phyloP scores from a whole-genome alignment of 2,797 vertebrate genomes.

The Mormyrus hasselquistii region DNA sequence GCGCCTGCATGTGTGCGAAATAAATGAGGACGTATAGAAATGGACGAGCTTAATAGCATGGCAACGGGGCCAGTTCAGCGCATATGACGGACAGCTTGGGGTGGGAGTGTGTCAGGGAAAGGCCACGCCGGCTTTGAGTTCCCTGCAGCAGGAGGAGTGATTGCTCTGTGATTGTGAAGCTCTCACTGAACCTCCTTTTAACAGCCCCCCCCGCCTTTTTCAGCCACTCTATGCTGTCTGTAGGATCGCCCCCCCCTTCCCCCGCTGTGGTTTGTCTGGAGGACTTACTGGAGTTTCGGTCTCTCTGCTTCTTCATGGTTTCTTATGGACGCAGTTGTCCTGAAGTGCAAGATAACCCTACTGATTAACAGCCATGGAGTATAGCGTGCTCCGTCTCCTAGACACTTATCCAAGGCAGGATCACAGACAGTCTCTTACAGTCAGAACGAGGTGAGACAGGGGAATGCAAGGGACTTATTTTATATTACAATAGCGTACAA shows the following conservation, averaged over 20 bases:
- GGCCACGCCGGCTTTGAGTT: not conserved
- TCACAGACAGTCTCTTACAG: not conserved
- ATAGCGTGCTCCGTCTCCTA: not conserved
- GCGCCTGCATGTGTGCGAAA: not conserved
- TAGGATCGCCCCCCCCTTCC: not conserved
- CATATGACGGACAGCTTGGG: not conserved
- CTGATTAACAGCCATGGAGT: not conserved
- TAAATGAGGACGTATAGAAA: slow-evolving; percentile 54
- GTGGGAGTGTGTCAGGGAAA: not conserved
- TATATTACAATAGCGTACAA: not conserved
- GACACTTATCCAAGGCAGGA: not conserved
- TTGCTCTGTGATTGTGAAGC: not conserved
- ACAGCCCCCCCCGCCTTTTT: not conserved
- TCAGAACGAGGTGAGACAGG: not conserved
- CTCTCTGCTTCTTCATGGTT: not conserved
- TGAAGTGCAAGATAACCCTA: not conserved
- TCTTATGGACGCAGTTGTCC: not conserved
- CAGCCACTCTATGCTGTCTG: not conserved
- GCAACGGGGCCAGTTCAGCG: slow-evolving; percentile 16
- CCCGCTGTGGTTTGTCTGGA: not conserved
- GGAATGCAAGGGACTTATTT: not conserved
- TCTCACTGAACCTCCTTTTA: not conserved
- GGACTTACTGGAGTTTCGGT: not conserved
- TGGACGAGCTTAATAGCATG: slow-evolving; percentile 49
- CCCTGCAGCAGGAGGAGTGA: not conserved